Evolutionary conservation across 1,140 invertebrate genomes (phyloP), one percentile per base, ranked within the genome.

Genomic region (Maconellicoccus hirsutus): DNA sequence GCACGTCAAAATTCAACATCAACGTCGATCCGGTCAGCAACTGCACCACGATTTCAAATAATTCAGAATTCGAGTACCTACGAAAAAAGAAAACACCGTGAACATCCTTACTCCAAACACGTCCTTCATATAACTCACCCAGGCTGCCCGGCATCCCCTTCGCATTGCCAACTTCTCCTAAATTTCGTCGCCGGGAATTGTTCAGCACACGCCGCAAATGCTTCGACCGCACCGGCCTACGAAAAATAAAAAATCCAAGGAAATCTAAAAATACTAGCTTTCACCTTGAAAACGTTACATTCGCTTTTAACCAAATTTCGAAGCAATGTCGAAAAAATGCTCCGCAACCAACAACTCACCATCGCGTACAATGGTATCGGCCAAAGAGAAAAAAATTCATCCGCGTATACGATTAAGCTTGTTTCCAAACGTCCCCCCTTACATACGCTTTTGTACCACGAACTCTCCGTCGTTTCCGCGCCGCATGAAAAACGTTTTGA

Each of bases 391-490:
- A 52, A 4, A 4, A 52, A 52, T 52, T 52, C 75, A 76, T 72
- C 74, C 75, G 27, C 69, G 87, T 69, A 78, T 91, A 1, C 82
- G 88, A 6, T 81, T 81, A 7, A 91, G 89, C 71, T 78, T 95
- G 0, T 97, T 98, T 80, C 84, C 89, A 0, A 84, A 92, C 77
- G 89, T 96, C 39, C 91, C 94, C 27, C 94, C 94, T 1, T 94
- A 93, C 76, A 84, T 98, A 59, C 86, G 86, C 72, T 98, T 98
- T 80, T 86, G 89, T 23, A 66, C 3, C 6, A 19, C 75, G 74
- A 26, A 26, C 76, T 77, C 81, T 71, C 79, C 79, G 73, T 76
- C 78, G 74, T 78, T 93, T 70, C 92, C 93, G 0, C 76, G 82
- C 63, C 82, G 85, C n/a, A 82, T 93, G 59, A 84, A 86, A 73